These are phyloP conservation scores for Spodoptera picta DNA, from an alignment of 2,888 invertebrate genomes.

Conservation along the genomic window DNA sequence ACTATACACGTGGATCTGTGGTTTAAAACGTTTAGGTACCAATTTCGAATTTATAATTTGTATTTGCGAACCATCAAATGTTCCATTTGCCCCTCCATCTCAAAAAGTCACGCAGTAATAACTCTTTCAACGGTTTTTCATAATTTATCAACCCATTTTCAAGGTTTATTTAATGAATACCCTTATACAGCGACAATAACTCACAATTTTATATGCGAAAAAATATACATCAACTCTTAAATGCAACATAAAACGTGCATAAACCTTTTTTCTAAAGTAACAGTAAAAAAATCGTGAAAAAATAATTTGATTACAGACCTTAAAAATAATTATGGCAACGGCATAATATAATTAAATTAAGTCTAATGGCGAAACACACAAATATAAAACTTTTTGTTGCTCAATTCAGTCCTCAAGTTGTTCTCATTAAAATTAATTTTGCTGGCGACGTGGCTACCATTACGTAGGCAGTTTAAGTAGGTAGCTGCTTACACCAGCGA, in stretches of 20 bases:
- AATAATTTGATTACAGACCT: constrained; percentile 19
- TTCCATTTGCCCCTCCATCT: too few relatives aligned
- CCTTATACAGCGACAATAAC: constrained; percentile 17
- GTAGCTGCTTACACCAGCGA: constrained; percentile 56
- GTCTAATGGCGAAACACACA: constrained; percentile 37
- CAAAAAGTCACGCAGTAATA: too few relatives aligned
- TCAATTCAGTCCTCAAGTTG: constrained; percentile 33
- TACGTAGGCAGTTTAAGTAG: constrained; percentile 51
- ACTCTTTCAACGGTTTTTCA: too few relatives aligned
- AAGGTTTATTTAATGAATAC: constrained; percentile 31
- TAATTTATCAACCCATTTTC: constrained; percentile 12
- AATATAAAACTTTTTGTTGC: constrained; percentile 41
- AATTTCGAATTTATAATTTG: too few relatives aligned
- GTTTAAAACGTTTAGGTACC: too few relatives aligned
- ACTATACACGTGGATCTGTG: too few relatives aligned
- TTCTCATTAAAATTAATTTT: constrained; percentile 61
- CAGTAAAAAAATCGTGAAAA: constrained; percentile 28
- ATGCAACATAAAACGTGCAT: constrained; percentile 18
- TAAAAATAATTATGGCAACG: constrained; percentile 34
- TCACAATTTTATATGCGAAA: constrained; percentile 10
- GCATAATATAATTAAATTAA: constrained; percentile 39
- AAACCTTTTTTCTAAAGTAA: constrained; percentile 7
- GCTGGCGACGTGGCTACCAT: constrained; percentile 40
- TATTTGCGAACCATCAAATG: too few relatives aligned
- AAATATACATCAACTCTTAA: constrained; percentile 7